Base-by-base conservation (phyloP, 2,113 vertebrate genomes). In the Chloropsis cyanopogon region DNA sequence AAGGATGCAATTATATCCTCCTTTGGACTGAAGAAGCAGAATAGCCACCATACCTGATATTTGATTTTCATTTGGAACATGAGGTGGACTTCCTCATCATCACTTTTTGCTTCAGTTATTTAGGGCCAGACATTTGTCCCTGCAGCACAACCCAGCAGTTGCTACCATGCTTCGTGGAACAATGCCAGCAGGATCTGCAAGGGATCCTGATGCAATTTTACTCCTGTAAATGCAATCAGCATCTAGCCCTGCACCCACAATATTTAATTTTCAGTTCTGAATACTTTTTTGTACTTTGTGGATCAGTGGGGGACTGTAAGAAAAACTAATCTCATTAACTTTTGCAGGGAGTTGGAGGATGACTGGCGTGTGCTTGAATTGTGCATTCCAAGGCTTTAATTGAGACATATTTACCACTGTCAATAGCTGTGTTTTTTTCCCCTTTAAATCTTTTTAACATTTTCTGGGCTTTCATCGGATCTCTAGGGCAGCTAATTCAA, bases 361-460 rank as follows among this genome's bases (percentile, higher is more conserved):
- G 75, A 46, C 71, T 71, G 82, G 57, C 68, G 66, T 54, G 57
- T 72, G 24, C 49, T 42, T 66, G 63, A 76, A 71, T 47, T 75
- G 54, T 61, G 63, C 64, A 49, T 91, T 53, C 82, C 52, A 78
- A 95, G 90, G 41, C 82, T 91, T 81, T 90, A 93, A 96, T 88
- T 87, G 92, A 86, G 70, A 90, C 2, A 5, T 65, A 31, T 90
- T 79, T 93, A 76, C 73, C 18, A 29, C 49, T 80, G 65, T 88
- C 94, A 84, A 26, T 59, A 75, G 75, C 56, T 76, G 64, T 0
- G 25, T 42, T 7, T 86, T 90, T 88, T 81, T 15, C 5, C 4
- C 18, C 33, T 26, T 75, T 71, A 82, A 71, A 63, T 76, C 2
- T 59, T 71, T 83, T 61, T 69, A 50, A 68, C 47, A 20, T 78